Conservation (phyloP, 2,888 invertebrate species). For the Glyphotaelius pellucidus region DNA sequence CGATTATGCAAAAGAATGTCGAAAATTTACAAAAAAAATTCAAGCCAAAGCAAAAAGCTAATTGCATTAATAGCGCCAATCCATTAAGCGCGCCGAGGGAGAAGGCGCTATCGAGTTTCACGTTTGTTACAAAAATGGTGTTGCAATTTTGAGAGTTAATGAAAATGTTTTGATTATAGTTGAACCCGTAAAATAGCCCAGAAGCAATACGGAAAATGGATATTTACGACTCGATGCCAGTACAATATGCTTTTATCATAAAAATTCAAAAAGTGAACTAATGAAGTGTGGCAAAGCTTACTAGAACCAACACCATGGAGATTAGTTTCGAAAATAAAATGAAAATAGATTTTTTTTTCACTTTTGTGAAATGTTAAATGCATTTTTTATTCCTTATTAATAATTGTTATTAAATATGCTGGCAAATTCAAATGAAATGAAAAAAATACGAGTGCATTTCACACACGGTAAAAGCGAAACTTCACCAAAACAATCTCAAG, state of each 20-base stretch:
- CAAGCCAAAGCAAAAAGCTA: background rate
- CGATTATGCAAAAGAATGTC: background rate
- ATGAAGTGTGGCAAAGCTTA: background rate
- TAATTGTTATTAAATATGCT: no score
- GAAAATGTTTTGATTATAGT: background rate
- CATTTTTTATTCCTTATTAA: background rate
- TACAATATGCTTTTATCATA: background rate
- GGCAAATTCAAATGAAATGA: background rate
- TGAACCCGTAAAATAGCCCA: background rate
- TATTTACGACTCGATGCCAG: background rate
- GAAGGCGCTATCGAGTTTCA: no score
- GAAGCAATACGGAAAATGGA: background rate
- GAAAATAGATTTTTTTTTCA: no score
- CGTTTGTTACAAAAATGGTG: no score
- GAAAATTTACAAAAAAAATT: background rate
- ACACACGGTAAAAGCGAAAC: no score
- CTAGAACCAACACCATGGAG: background rate
- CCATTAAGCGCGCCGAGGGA: no score
- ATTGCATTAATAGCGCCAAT: background rate
- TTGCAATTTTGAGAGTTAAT: background rate
- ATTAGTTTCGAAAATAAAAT: background rate
- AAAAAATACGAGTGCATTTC: no score
- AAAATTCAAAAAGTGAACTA: background rate
- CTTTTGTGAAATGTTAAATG: background rate
- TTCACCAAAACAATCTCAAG: no score